Evolutionary conservation across 92 coral and sea anemone genomes (phyloP).

Genomic region (Epizoanthus scotinus): DNA sequence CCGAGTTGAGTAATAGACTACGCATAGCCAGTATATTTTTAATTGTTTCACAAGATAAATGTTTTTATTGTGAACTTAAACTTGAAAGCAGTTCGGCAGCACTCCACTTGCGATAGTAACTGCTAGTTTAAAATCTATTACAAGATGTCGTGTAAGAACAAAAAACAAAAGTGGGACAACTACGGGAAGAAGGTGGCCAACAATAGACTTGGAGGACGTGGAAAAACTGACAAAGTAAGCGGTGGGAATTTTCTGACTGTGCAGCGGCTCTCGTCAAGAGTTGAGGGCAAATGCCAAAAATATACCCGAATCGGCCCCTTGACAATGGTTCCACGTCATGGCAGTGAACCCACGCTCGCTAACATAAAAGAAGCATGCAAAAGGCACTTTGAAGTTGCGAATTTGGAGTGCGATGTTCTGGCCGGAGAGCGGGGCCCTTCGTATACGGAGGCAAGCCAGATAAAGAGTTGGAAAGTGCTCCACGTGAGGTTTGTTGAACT

Average conservation of each 20-base stretch:
- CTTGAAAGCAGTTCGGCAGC: too few relatives aligned
- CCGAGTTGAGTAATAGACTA: too few relatives aligned
- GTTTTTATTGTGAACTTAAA: too few relatives aligned
- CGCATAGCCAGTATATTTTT: too few relatives aligned
- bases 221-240: not conserved
- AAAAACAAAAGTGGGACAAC: conserved; percentile 27
- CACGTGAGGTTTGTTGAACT: not conserved
- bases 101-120: too few relatives aligned
- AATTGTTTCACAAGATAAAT: too few relatives aligned
- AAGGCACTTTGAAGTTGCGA: conserved; percentile 11
- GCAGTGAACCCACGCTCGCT: not conserved
- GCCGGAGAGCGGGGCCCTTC: too few relatives aligned
- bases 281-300: conserved; percentile 44
- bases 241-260: conserved; percentile 18
- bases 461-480: conserved; percentile 37
- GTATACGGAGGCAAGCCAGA: conserved; percentile 28
- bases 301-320: conserved; percentile 36
- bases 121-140: too few relatives aligned
- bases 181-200: not conserved
- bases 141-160: too few relatives aligned
- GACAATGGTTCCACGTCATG: conserved; percentile 31
- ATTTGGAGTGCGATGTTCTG: conserved; percentile 29
- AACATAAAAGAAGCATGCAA: conserved; percentile 29
- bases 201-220: conserved; percentile 6
- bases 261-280: conserved; percentile 16